A percentile compares a stretch with the other conserved stretches of the same genome.
Evolutionary conservation across 2,797 vertebrate genomes (phyloP).

Genomic region (Antrozous pallidus): DNA sequence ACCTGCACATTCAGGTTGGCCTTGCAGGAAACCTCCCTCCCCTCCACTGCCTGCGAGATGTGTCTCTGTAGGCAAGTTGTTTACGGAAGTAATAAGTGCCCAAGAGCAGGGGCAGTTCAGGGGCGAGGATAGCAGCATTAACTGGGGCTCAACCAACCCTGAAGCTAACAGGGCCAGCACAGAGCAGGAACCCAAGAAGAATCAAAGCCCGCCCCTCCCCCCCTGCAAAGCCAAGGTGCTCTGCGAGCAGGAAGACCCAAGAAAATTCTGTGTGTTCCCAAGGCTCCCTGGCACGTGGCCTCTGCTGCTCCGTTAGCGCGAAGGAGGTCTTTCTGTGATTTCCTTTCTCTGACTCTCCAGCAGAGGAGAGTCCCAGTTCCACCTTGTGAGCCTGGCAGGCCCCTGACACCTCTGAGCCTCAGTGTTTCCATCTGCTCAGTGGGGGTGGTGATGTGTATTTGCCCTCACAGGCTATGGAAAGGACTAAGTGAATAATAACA

Average conservation of each 20-base stretch:
- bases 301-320: not conserved
- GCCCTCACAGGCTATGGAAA: not conserved
- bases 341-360: not conserved
- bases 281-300: not conserved
- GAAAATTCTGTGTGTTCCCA: not conserved
- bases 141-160: not conserved
- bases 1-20: rapidly evolving
- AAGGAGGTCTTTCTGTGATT: not conserved
- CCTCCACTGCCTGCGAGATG: not conserved
- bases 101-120: rapidly evolving
- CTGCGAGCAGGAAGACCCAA: not conserved
- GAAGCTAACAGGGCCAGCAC: not conserved
- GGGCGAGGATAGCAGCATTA: not conserved
- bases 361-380: not conserved
- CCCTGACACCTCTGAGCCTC: not conserved
- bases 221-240: not conserved
- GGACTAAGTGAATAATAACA: not conserved
- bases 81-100: not conserved
- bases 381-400: not conserved
- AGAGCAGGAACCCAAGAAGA: no score
- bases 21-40: not conserved
- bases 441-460: not conserved
- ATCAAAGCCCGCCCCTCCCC: not conserved
- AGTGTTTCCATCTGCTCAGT: not conserved
- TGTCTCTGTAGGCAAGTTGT: not conserved